Evolutionary conservation across 2,113 vertebrate species (phyloP), one percentile per base, ranked within the genome.

Genomic region (Gobio gobio): DNA sequence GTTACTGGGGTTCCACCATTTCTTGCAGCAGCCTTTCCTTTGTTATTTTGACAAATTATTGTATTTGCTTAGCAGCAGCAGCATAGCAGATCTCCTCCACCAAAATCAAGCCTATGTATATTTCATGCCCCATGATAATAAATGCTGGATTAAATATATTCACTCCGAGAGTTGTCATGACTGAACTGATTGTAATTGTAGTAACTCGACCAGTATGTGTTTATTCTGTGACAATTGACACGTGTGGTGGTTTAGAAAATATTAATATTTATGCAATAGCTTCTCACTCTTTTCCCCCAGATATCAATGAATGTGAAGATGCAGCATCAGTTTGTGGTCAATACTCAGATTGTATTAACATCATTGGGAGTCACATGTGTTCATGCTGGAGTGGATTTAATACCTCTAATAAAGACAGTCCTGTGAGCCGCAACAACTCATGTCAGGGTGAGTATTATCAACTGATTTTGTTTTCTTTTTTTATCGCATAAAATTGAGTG

Each of bases 161-260:
- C 29, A 29, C 29, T 29, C 29, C 29, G 2, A 29, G 29, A 29
- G 29, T 29, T 29, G 29, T 29, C 29, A 29, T 29, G 29, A 29
- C 29, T 29, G 29, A 29, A 29, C 40, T 80, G 85, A 85, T 49
- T 76, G 26, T 79, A 81, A 18, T 91, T 87, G 59, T 87, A 40
- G 51, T 29, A 29, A 29, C 29, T 29, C 29, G 29, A 29, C 29
- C 29, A 29, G 29, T 29, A 29, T 29, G 29, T 29, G 29, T 29
- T 29, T 29, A 29, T 29, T 29, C 29, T 29, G 29, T 29, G 51
- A 89, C 89, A 29, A 20, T 10, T 24, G 22, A 33, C 29, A 66
- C 9, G 0, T 9, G 8, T 20, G 51, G 5, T 54, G 16, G 5
- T 54, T 63, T 47, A 47, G 7, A 51, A 73, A 26, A 49, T 1